These are phyloP conservation scores for Selenia dentaria DNA, from an alignment of 2,888 invertebrate species.

Conservation along the genomic window DNA sequence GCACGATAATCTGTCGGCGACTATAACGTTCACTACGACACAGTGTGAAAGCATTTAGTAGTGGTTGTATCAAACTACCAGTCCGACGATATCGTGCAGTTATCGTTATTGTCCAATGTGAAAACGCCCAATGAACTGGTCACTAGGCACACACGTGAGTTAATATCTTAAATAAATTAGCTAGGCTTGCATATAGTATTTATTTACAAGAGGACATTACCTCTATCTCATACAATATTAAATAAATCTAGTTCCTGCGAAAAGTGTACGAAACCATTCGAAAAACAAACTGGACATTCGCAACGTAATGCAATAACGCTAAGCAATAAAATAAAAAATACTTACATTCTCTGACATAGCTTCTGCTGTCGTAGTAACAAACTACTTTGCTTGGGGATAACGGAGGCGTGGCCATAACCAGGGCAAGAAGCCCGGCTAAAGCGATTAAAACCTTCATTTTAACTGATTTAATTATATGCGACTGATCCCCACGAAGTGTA, in stretches of 20 bases:
- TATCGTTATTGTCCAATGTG: too few relatives aligned
- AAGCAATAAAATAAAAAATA: conserved; percentile 45
- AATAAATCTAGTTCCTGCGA: background rate
- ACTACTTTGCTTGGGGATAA: conserved; percentile 85
- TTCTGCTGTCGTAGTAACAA: conserved; percentile 90
- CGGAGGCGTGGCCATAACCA: conserved; percentile 60
- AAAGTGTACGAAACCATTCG: background rate
- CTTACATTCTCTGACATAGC: conserved; percentile 88
- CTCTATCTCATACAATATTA: too few relatives aligned
- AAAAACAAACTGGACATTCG: conserved; percentile 5
- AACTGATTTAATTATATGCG: conserved; percentile 39
- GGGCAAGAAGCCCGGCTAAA: conserved; percentile 59
- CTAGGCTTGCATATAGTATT: too few relatives aligned
- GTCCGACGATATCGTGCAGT: too few relatives aligned
- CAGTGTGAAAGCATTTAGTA: too few relatives aligned
- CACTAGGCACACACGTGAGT: too few relatives aligned
- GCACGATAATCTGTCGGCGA: too few relatives aligned
- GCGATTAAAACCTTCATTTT: conserved; percentile 59
- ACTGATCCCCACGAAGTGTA: conserved; percentile 61
- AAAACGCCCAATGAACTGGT: too few relatives aligned
- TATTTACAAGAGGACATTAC: too few relatives aligned
- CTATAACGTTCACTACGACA: too few relatives aligned
- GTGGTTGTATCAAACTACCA: too few relatives aligned
- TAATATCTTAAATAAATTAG: too few relatives aligned
- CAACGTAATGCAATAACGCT: conserved; percentile 41